Evolutionary conservation across 2,888 invertebrate genomes (phyloP).

Genomic region (Microctonus brassicae): DNA sequence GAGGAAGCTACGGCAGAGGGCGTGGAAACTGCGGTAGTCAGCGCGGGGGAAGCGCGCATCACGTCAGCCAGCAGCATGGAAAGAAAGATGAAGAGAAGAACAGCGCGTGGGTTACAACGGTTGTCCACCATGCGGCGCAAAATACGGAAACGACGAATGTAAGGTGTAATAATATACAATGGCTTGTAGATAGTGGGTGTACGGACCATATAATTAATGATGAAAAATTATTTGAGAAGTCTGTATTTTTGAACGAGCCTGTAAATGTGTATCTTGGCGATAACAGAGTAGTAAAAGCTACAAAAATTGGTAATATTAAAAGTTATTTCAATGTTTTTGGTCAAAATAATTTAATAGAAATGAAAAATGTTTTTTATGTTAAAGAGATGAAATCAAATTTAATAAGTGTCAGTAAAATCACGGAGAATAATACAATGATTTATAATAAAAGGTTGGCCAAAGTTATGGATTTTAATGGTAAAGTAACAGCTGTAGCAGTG

Average conservation of each 20-base stretch:
- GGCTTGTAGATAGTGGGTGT: conserved; percentile 44
- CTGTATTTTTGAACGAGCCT: conserved; percentile 31
- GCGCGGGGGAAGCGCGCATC: no score
- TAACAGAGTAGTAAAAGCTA: conserved; percentile 42
- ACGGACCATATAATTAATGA: conserved; percentile 44
- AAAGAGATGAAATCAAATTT: conserved; percentile 44
- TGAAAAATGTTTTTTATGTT: conserved; percentile 38
- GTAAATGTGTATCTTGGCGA: conserved; percentile 41
- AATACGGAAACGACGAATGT: background rate
- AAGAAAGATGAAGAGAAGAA: no score
- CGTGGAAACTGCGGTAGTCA: no score
- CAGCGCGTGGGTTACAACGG: no score
- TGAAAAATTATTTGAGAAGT: conserved; percentile 38
- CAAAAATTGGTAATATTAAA: conserved; percentile 39
- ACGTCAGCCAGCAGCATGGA: no score
- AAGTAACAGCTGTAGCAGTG: conserved; percentile 29
- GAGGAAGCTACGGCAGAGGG: no score
- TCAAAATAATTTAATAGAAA: conserved; percentile 16
- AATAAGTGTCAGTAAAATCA: conserved; percentile 41
- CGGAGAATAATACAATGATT: conserved; percentile 37
- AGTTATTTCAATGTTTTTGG: conserved; percentile 33
- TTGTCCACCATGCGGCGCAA: no score
- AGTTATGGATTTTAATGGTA: conserved; percentile 38
- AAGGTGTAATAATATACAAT: conserved; percentile 27
- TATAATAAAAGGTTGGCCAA: conserved; percentile 31